Evolutionary conservation across 2,113 vertebrate genomes (phyloP), one percentile per base, ranked within the genome.

Genomic region (Tenebrosternarchus preto): DNA sequence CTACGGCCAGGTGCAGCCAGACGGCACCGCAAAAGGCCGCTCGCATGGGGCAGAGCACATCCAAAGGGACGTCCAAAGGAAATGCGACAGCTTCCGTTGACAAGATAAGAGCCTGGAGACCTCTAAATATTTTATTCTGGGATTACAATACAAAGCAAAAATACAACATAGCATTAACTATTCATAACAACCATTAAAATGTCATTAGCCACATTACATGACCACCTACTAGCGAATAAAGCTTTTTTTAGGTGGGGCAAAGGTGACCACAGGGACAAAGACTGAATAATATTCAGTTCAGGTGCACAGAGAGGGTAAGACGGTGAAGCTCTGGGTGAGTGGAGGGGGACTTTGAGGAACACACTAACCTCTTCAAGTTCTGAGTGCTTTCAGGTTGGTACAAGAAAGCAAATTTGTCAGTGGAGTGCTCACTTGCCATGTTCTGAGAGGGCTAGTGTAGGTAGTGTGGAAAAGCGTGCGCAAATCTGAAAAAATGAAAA

Each of bases 401-500:
- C 64, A 80, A 74, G 72, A 67, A 80, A 75, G 71, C 79, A 80
- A 80, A 80, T 80, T 72, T 74, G 79, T 80, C 71, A 80, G 74
- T 80, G 79, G 79, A 71, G 73, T 74, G 79, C 72, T 71, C 79
- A 74, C 79, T 80, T 80, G 79, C 79, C 79, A 80, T 80, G 71
- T 74, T 80, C 79, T 74, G 79, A 80, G 66, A 24, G 33, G 79
- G 71, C 72, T 74, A 80, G 71, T 80, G 71, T 67, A 80, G 79
- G 71, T 80, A 71, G 71, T 74, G 79, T 55, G 53, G 79, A 68
- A 80, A 80, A 80, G 79, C 78, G 59, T 36, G 78, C 55, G 78
- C 71, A 68, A 80, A 80, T 80, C 79, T 80, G 79, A 74, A 80
- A 80, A 72, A 75, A 75, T 80, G 71, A 80, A 80, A 80, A 80